A percentile compares a stretch with the other conserved stretches of the same genome.
These are phyloP conservation scores for Rhopalosiphum padi DNA, from an alignment of 1,140 invertebrate genomes.

Conservation along the genomic window DNA sequence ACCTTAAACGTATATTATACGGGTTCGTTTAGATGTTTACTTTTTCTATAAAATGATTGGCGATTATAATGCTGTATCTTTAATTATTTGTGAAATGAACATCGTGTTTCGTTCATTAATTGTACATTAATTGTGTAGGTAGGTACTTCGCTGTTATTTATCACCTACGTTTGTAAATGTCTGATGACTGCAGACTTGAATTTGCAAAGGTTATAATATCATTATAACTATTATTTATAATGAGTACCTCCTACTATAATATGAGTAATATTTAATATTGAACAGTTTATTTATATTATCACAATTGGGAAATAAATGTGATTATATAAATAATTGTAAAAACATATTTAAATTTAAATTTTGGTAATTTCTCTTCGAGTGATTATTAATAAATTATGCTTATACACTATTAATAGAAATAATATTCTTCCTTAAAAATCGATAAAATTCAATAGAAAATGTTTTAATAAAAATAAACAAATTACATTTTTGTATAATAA, in stretches of 20 bases:
- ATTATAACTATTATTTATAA: neutral
- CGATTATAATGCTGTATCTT: neutral
- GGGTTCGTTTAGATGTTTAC: neutral
- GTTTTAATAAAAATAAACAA: neutral
- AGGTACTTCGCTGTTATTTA: neutral
- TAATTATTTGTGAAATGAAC: neutral
- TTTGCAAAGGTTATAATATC: neutral
- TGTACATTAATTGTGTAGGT: neutral
- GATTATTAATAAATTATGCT: neutral
- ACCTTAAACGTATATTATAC: neutral
- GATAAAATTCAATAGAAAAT: neutral
- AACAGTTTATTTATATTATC: neutral
- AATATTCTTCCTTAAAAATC: neutral
- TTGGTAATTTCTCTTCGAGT: neutral
- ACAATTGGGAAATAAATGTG: neutral
- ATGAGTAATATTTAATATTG: neutral
- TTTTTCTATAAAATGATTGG: neutral
- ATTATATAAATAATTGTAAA: neutral
- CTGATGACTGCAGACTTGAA: neutral
- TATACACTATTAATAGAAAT: neutral
- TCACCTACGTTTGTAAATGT: neutral
- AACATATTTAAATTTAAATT: neutral
- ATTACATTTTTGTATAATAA: neutral
- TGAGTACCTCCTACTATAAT: no score
- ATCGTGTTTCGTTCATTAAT: neutral